phyloP scores from a whole-genome alignment of 2,113 vertebrate genomes.

The Rhynchomys soricoides region DNA sequence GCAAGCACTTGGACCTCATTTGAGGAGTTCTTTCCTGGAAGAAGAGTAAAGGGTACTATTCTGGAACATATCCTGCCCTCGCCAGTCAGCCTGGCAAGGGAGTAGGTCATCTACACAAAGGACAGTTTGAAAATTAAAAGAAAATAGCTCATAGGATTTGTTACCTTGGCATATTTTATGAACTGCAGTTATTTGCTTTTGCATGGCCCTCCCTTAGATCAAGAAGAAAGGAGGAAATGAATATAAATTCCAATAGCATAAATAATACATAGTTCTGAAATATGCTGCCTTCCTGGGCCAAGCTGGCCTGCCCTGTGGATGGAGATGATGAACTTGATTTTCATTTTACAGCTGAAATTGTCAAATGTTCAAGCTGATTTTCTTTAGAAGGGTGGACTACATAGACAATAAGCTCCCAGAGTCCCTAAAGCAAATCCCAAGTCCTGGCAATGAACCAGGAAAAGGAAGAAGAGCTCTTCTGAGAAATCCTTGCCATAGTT shows the following conservation, averaged over 20 bases:
- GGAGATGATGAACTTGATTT: background rate
- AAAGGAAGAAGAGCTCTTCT: background rate
- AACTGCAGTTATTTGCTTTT: conserved; percentile 13
- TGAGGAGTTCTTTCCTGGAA: conserved; percentile 80
- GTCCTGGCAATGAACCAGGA: background rate
- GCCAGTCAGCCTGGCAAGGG: background rate
- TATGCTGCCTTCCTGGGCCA: background rate
- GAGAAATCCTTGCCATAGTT: background rate
- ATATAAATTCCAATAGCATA: conserved; percentile 19
- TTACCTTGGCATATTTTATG: conserved; percentile 68
- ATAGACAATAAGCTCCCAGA: background rate
- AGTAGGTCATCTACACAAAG: background rate
- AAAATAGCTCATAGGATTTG: background rate
- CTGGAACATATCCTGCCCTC: conserved; percentile 3
- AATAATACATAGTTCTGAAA: conserved; percentile 43
- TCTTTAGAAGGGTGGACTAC: background rate
- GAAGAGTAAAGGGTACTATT: conserved; percentile 66
- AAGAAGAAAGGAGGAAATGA: conserved; percentile 26
- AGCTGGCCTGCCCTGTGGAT: background rate
- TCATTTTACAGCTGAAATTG: conserved; percentile 14
- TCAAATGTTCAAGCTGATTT: conserved; percentile 4
- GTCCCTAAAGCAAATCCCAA: background rate
- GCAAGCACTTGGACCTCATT: conserved; percentile 65
- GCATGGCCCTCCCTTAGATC: conserved; percentile 49
- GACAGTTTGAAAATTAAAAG: conserved; percentile 60